phyloP scores from a whole-genome alignment of 1,140 invertebrate species.

The Chionoecetes opilio region DNA sequence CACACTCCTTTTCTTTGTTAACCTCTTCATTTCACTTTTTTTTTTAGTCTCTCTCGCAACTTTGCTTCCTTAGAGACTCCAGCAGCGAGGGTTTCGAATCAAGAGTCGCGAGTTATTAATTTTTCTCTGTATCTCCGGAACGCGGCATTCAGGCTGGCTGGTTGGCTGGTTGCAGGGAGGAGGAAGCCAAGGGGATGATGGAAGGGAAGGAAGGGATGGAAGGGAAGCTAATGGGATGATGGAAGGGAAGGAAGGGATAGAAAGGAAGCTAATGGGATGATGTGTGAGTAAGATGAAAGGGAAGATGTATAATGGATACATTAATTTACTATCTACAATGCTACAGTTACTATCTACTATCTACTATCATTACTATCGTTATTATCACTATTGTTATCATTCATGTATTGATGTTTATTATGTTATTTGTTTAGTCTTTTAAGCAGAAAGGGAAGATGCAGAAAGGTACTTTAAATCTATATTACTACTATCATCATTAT shows the following conservation, averaged over 20 bases:
- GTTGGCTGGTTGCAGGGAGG: background rate
- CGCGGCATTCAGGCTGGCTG: background rate
- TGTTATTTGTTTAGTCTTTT: too few relatives aligned
- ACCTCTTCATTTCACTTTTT: background rate
- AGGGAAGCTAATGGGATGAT: background rate
- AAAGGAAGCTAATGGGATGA: too few relatives aligned
- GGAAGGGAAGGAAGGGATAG: background rate
- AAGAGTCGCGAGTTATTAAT: background rate
- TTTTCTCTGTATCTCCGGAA: background rate
- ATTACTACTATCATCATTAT: too few relatives aligned
- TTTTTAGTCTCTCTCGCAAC: background rate
- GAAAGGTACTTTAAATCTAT: too few relatives aligned
- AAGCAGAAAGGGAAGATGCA: too few relatives aligned
- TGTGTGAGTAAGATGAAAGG: too few relatives aligned
- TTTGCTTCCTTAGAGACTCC: background rate
- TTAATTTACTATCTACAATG: too few relatives aligned
- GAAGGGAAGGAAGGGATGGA: background rate
- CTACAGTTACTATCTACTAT: too few relatives aligned
- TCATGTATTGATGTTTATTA: too few relatives aligned
- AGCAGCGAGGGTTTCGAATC: background rate
- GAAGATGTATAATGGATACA: too few relatives aligned
- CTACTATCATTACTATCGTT: too few relatives aligned
- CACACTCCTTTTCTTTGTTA: background rate
- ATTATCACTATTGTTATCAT: background rate
- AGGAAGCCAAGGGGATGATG: background rate